Evolutionary conservation across 2,113 vertebrate species (phyloP), one percentile per base, ranked within the genome.

Genomic region (Ptyas mucosa): DNA sequence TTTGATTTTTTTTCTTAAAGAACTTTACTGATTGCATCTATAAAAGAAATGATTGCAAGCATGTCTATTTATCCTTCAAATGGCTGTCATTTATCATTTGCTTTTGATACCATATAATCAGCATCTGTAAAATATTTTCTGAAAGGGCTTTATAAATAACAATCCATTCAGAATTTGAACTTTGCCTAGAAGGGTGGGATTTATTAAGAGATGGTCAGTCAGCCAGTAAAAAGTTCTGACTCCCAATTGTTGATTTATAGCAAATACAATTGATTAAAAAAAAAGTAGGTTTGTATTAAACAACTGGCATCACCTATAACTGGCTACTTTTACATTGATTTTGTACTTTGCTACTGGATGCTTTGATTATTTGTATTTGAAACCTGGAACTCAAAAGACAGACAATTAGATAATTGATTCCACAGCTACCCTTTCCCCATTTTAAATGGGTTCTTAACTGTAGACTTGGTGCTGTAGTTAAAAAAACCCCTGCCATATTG

Each of bases 51-150:
- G 1, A 4, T 91, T 95, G 93, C 96, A 96, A 89, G 93, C 95
- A 93, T 92, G 94, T 91, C 95, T 94, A 89, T 94, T 96, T 95
- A 93, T 95, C 95, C 96, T 85, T 96, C 91, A 95, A 90, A 95
- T 93, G 95, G 94, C 90, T 90, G 85, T 52, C 12, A 91, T 95
- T 95, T 96, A 58, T 52, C 12, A 91, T 95, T 95, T 96, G 64
- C 93, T 92, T 93, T 92, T 93, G 93, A 94, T 54, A 95, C 93
- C 94, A 93, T 87, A 92, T 89, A 91, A 92, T 39, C 1, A 5
- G 81, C 90, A 87, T 69, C 61, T 21, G 24, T n/a, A 69, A 69
- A 90, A 61, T 92, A 88, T 94, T 96, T 96, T 94, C 93, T 96
- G 26, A 64, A 69, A 26, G 3, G 21, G 3, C 5, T 55, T 75